Conservation (phyloP, 2,113 vertebrate species). For the Peromyscus leucopus region DNA sequence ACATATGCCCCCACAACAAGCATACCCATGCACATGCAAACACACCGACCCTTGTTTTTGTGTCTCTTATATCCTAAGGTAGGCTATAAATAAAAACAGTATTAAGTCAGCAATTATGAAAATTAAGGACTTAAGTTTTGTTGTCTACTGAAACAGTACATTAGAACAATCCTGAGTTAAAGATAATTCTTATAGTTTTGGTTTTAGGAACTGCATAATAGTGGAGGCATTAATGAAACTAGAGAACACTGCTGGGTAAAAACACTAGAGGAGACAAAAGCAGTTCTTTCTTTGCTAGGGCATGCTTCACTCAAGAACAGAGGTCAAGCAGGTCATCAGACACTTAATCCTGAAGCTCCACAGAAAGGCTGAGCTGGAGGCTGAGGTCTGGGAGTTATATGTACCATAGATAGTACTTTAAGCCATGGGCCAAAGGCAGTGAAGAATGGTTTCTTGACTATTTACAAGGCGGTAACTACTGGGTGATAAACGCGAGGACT, state of each 20-base stretch:
- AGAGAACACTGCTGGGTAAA: background rate
- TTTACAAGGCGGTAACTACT: background rate
- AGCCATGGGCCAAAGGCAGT: background rate
- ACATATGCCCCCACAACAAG: background rate
- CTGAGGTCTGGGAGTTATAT: background rate
- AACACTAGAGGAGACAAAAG: background rate
- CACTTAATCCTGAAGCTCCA: background rate
- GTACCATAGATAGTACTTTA: constrained; percentile 27
- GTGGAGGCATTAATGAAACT: background rate
- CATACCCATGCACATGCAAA: too few relatives aligned
- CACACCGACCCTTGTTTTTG: background rate
- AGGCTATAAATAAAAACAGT: background rate
- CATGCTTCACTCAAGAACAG: constrained; percentile 24
- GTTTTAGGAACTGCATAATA: background rate
- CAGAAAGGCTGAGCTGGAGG: background rate
- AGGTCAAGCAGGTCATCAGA: constrained; percentile 38
- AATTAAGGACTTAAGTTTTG: constrained; percentile 40
- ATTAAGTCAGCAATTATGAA: background rate
- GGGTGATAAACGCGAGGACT: background rate
- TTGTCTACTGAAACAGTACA: constrained; percentile 2
- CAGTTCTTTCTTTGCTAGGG: constrained; percentile 2
- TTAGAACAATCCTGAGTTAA: background rate
- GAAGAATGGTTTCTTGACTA: constrained; percentile 34
- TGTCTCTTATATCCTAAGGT: background rate
- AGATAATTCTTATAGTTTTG: background rate